Evolutionary conservation across 2,888 invertebrate species (phyloP).

Genomic region (Meandrusa payeni): DNA sequence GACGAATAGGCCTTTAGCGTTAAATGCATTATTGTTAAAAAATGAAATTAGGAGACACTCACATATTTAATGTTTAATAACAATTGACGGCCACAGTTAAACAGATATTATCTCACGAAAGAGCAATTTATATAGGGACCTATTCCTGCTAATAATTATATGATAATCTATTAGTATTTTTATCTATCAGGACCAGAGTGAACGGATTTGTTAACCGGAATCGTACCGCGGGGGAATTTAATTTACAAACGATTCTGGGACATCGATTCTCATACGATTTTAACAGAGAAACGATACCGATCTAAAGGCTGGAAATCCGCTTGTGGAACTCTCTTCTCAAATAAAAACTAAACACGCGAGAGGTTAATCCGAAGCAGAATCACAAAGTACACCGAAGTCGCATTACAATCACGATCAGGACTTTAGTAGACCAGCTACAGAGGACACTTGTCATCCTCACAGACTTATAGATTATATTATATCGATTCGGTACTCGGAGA

Average conservation of each 20-base stretch:
- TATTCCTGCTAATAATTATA: background rate
- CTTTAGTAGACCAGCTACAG: no score
- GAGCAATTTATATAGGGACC: constrained; percentile 4
- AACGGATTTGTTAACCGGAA: background rate
- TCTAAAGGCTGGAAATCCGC: no score
- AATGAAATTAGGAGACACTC: constrained; percentile 32
- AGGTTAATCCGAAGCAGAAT: no score
- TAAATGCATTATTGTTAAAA: constrained; percentile 59
- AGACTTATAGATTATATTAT: no score
- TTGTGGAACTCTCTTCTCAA: no score
- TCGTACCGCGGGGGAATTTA: background rate
- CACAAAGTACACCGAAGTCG: no score
- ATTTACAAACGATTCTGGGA: background rate
- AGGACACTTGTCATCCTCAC: no score
- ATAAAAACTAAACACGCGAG: no score
- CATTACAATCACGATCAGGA: no score
- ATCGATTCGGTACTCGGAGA: no score
- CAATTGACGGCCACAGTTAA: no score
- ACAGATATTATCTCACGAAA: background rate
- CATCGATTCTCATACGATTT: background rate
- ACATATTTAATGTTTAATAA: no score
- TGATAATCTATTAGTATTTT: constrained; percentile 16
- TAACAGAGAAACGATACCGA: constrained; percentile 5
- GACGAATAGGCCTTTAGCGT: constrained; percentile 64
- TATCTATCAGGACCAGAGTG: constrained; percentile 2